phyloP scores from a whole-genome alignment of 2,888 invertebrate species.

The Drosophila fulvimacula region DNA sequence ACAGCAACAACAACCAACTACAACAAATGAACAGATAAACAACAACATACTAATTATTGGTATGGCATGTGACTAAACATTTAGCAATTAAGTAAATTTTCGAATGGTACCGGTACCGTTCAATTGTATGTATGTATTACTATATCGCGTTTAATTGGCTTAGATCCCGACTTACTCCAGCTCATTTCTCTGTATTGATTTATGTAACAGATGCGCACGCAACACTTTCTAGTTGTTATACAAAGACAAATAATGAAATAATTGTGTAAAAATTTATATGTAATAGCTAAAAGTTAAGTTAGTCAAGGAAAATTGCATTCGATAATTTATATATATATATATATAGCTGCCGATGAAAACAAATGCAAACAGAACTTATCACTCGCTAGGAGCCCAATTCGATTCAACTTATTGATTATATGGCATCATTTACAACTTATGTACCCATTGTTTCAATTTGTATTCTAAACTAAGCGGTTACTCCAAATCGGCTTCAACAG shows the following conservation, averaged over 20 bases:
- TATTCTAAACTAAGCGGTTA: conserved; percentile 51
- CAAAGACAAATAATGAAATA: conserved; percentile 76
- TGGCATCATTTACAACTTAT: conserved; percentile 49
- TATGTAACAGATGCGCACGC: conserved; percentile 41
- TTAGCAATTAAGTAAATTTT: conserved; percentile 60
- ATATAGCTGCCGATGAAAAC: conserved; percentile 44
- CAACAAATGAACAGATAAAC: conserved; percentile 20
- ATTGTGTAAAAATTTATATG: conserved; percentile 74
- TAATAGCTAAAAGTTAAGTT: conserved; percentile 79
- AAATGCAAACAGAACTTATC: conserved; percentile 62
- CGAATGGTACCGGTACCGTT: conserved; percentile 35
- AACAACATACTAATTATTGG: conserved; percentile 11
- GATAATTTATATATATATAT: conserved; percentile 38
- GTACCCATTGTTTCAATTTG: conserved; percentile 64
- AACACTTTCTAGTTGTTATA: conserved; percentile 77
- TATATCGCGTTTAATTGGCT: conserved; percentile 46
- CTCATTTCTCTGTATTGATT: conserved; percentile 36
- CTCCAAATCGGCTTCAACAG: conserved; percentile 60
- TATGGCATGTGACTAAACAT: conserved; percentile 47
- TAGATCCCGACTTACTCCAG: conserved; percentile 17
- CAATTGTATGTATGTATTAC: conserved; percentile 37
- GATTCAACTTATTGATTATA: conserved; percentile 51
- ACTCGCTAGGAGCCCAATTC: conserved; percentile 64
- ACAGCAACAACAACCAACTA: conserved; percentile 10
- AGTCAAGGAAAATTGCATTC: conserved; percentile 70